Evolutionary conservation across 1,140 invertebrate species (phyloP), one percentile per base, ranked within the genome.

Genomic region (Drosophila funebris): DNA sequence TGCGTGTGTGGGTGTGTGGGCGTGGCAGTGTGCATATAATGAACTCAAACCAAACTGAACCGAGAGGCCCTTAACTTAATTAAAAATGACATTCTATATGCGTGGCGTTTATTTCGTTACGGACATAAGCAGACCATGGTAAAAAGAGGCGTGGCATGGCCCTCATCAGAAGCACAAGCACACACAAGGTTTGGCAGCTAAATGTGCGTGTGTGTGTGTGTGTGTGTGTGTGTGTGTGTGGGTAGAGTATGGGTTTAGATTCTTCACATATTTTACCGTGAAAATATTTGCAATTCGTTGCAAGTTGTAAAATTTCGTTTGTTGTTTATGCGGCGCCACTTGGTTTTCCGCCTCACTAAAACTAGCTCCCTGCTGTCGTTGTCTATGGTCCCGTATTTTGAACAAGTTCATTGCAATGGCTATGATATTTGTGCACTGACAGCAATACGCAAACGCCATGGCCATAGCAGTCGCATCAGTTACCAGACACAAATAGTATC

Each of bases 1-100:
- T 66, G 70, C 52, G 75, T 64, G n/a, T n/a, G n/a, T n/a, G n/a
- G n/a, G n/a, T 7, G 24, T 8, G 29, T 52, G 31, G 63, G 31
- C 33, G 53, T 57, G 46, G 33, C 33, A 33, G 22, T 37, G 22
- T 11, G 14, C 27, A 57, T 48, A 78, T 85, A 85, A 85, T 85
- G 74, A 85, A 85, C 82, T 76, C 72, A 75, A 77, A 83, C 77
- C 67, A 48, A 60, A 54, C 73, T 76, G 50, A 84, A 68, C 76
- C n/a, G n/a, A n/a, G n/a, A 60, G 67, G 58, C 78, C 82, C 82
- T 85, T 87, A 85, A 85, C 82, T 85, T 85, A 85, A 85, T 85
- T 85, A 85, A 85, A 85, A 87, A 87, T 73, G 85, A 84, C 74
- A 87, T 87, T 87, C 70, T 75, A 68, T 78, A 48, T 41, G 56